Evolutionary conservation across 2,797 vertebrate species (phyloP).

Genomic region (Tiaroga cobitis): DNA sequence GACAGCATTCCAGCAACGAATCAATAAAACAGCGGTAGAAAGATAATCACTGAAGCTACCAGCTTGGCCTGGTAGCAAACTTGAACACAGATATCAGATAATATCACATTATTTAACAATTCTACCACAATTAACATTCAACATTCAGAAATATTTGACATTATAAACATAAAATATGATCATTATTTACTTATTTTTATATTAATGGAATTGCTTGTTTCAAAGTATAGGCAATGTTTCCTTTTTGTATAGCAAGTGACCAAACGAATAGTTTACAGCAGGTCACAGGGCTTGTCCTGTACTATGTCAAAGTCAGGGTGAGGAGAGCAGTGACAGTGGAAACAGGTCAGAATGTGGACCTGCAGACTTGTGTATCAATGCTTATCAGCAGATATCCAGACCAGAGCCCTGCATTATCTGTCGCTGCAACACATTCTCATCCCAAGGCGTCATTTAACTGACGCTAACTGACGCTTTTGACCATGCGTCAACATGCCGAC

Average conservation of each 20-base stretch:
- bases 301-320: conserved; percentile 31
- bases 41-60: neutral
- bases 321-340: conserved; percentile 37
- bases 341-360: conserved; percentile 54
- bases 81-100: neutral
- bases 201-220: neutral
- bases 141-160: neutral
- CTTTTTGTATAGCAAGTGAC: neutral
- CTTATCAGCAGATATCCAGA: conserved; percentile 62
- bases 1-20: conserved; percentile 24
- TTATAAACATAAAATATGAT: neutral
- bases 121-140: neutral
- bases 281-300: conserved; percentile 9
- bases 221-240: neutral
- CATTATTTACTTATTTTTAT: neutral
- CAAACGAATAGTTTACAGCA: conserved; percentile 1
- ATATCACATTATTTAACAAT: neutral
- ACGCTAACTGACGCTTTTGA: too few relatives aligned
- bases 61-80: neutral
- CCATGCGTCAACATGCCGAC: too few relatives aligned
- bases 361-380: conserved; percentile 43
- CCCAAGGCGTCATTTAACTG: too few relatives aligned
- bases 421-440: too few relatives aligned
- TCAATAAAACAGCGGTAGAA: neutral
- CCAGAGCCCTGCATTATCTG: conserved; percentile 35